Base-by-base conservation (phyloP, 2,113 vertebrate genomes). In the Lethenteron reissneri region DNA sequence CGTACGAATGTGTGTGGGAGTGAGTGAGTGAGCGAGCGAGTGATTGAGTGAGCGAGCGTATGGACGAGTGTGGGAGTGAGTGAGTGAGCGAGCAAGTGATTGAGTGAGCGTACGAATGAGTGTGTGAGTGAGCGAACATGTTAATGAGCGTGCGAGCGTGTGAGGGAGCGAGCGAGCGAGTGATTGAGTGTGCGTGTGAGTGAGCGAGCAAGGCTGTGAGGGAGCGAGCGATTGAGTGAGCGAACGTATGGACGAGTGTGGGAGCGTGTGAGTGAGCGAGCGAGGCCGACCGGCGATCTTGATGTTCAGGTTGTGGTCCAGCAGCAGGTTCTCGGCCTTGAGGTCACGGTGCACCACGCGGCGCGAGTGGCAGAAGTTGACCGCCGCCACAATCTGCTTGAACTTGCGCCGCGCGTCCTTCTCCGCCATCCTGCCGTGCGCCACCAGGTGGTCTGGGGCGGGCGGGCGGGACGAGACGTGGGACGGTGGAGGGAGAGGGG, bases 281-380 rank as follows among this genome's bases (percentile, higher is more conserved):
- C n/a, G 21, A 68, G 21, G 21, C 62, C 8, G n/a, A 21, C 62
- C 62, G 21, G 62, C 62, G 21, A 68, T 68, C 62, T 68, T 68
- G 62, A 68, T 68, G 21, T 68, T 68, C 62, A 68, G 62, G 11
- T 21, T 68, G 62, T n/a, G 21, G 62, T 68, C 62, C 62, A 68
- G 21, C 62, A 68, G 62, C n/a, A 68, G 62, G 21, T 68, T 68
- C 21, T 68, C 62, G 8, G 62, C 62, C 21, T 68, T 68, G 21
- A 68, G 62, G 62, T 68, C 62, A 17, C 62, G 62, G 62, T 68
- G 62, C 62, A 68, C 62, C 15, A 68, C 21, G 62, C 21, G 62
- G 21, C n/a, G 62, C 11, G 62, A n/a, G 21, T 68, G 62, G 21
- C 62, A 68, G 62, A 68, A 68, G 62, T n/a, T 21, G 9, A 68